Percentiles rank a stretch among this genome's conserved stretches.
Evolutionary conservation across 2,797 vertebrate genomes (phyloP).

Genomic region (Ciconia nigra): DNA sequence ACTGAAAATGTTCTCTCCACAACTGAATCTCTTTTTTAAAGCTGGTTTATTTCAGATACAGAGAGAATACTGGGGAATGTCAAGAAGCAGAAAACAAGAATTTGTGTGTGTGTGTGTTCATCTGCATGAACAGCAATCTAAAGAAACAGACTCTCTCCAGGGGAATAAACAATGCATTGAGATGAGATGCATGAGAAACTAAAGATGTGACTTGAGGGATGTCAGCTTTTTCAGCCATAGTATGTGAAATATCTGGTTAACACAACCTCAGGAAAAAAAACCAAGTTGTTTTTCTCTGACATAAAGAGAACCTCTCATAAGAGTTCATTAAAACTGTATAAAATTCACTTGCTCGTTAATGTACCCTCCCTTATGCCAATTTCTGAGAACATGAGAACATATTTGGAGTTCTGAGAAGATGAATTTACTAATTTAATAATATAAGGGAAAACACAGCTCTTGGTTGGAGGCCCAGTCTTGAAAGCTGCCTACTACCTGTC

Average conservation of each 20-base stretch:
- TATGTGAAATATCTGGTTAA: not conserved
- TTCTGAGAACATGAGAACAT: not conserved
- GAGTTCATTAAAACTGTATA: not conserved
- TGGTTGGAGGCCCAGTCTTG: not conserved
- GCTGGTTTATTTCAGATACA: not conserved
- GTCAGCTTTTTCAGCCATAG: not conserved
- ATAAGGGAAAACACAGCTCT: not conserved
- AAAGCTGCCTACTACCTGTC: not conserved
- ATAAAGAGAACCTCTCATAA: not conserved
- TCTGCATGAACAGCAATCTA: not conserved
- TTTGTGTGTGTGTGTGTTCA: not conserved
- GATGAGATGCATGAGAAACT: not conserved
- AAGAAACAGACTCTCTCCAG: not conserved
- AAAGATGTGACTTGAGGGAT: not conserved
- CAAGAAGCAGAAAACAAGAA: not conserved
- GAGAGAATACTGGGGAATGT: not conserved
- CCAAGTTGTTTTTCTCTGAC: not conserved
- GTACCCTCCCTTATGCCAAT: not conserved
- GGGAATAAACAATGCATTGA: not conserved
- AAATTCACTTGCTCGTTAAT: not conserved
- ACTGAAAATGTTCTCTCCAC: not conserved
- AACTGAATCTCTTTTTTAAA: not conserved
- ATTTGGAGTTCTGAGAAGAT: not conserved
- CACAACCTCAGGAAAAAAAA: not conserved
- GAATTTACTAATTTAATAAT: not conserved